A percentile compares a stretch with the other conserved stretches of the same genome.
Evolutionary conservation across 2,113 vertebrate species (phyloP).

Genomic region (Spermophilus dauricus): DNA sequence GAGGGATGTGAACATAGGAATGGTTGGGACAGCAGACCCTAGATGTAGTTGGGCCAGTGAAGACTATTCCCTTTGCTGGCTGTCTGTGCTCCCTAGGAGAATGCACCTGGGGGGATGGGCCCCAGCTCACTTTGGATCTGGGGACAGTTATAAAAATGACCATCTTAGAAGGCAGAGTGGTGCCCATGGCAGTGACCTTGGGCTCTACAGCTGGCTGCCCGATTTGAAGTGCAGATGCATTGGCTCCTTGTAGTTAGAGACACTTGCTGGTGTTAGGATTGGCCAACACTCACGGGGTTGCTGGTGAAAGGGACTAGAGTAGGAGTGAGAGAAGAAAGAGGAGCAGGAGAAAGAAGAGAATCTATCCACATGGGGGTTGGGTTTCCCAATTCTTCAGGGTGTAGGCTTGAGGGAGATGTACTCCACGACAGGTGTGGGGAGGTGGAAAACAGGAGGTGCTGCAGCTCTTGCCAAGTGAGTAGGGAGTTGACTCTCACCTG

Average conservation of each 20-base stretch:
- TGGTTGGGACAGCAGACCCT: rapidly evolving
- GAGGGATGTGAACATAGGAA: neutral
- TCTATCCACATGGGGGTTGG: neutral
- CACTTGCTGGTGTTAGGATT: too few species aligned
- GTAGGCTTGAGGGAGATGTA: neutral
- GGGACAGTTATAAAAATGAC: conserved; percentile 82
- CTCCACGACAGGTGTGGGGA: too few species aligned
- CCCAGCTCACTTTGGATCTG: too few species aligned
- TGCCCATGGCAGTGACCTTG: conserved; percentile 62
- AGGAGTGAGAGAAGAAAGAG: neutral
- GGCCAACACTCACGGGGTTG: too few species aligned
- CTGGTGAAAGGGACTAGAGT: neutral
- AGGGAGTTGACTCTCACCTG: too few species aligned
- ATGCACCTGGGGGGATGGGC: too few species aligned
- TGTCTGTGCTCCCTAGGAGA: too few species aligned
- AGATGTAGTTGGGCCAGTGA: rapidly evolving
- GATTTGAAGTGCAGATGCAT: neutral
- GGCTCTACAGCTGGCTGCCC: too few species aligned
- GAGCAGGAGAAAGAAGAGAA: neutral
- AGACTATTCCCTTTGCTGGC: too few species aligned
- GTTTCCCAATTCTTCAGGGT: neutral
- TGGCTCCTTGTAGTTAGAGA: too few species aligned
- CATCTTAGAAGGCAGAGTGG: conserved; percentile 38
- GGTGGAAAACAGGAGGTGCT: too few species aligned
- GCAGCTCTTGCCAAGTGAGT: too few species aligned